These are phyloP conservation scores for Agriopis aurantiaria DNA, from an alignment of 2,888 invertebrate genomes.

Conservation along the genomic window DNA sequence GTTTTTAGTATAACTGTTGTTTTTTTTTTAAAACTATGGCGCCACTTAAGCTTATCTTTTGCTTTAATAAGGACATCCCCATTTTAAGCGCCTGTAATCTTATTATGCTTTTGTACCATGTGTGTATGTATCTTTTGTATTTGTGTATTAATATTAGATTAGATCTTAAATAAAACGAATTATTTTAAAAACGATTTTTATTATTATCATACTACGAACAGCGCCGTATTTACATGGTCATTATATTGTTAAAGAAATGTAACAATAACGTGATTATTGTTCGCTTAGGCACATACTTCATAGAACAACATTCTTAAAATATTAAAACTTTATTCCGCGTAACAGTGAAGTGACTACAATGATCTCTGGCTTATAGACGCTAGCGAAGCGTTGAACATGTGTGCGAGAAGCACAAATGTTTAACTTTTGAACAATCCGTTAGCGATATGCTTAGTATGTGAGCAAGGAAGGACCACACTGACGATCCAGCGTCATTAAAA, in stretches of 20 bases:
- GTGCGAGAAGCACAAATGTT: slow-evolving; percentile 19
- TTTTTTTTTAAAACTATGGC: no score
- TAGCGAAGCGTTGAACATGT: slow-evolving; percentile 23
- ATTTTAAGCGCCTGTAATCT: not conserved
- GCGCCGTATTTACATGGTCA: slow-evolving; percentile 85
- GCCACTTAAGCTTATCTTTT: no score
- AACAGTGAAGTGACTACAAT: slow-evolving; percentile 51
- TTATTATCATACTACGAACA: slow-evolving; percentile 85
- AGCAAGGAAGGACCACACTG: not conserved
- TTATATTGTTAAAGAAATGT: slow-evolving; percentile 86
- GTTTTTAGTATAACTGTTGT: no score
- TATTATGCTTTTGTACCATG: slow-evolving; percentile 14
- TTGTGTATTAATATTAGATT: slow-evolving; percentile 6
- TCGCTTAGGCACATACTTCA: slow-evolving; percentile 82
- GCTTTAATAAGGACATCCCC: no score
- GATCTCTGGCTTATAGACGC: slow-evolving; percentile 28
- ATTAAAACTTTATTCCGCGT: slow-evolving; percentile 51
- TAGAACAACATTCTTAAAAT: slow-evolving; percentile 71
- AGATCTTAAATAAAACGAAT: slow-evolving; percentile 65
- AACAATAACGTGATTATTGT: slow-evolving; percentile 77
- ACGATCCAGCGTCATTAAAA: slow-evolving; percentile 9
- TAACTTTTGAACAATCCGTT: not conserved
- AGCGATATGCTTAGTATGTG: slow-evolving; percentile 10
- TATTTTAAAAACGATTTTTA: slow-evolving; percentile 77
- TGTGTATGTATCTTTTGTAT: slow-evolving; percentile 28